These are phyloP conservation scores for Rhinella marina DNA, from an alignment of 2,797 vertebrate genomes.

Conservation along the genomic window DNA sequence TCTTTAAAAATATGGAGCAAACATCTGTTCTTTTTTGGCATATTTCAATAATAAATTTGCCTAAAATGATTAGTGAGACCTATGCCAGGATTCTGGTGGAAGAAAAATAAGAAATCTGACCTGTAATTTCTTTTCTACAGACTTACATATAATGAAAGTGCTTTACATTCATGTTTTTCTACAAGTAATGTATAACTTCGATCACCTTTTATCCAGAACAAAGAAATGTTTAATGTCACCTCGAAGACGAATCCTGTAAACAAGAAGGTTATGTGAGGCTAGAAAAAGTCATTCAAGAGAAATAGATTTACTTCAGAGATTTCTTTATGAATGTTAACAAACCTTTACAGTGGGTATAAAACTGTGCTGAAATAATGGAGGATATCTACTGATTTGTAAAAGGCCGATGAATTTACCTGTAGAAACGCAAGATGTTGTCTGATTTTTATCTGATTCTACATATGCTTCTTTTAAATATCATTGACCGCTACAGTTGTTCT, in stretches of 20 bases:
- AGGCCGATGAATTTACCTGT: slow-evolving; percentile 22
- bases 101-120: no score
- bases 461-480: no score
- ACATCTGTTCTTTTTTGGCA: no score
- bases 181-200: neutral
- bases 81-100: no score
- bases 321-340: slow-evolving; percentile 31
- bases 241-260: slow-evolving; percentile 25
- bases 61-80: no score
- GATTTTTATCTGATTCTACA: neutral
- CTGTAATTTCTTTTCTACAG: no score
- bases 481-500: neutral
- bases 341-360: neutral
- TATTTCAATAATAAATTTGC: no score
- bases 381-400: slow-evolving; percentile 16
- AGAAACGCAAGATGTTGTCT: slow-evolving; percentile 20
- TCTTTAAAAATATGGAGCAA: no score
- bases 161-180: neutral
- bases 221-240: neutral
- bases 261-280: slow-evolving; percentile 17
- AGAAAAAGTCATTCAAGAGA: slow-evolving; percentile 29
- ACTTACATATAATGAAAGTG: neutral
- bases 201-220: neutral
- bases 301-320: neutral
- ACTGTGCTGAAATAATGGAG: slow-evolving; percentile 1